Evolutionary conservation across 2,113 vertebrate species (phyloP).

Genomic region (Centropus bengalensis): DNA sequence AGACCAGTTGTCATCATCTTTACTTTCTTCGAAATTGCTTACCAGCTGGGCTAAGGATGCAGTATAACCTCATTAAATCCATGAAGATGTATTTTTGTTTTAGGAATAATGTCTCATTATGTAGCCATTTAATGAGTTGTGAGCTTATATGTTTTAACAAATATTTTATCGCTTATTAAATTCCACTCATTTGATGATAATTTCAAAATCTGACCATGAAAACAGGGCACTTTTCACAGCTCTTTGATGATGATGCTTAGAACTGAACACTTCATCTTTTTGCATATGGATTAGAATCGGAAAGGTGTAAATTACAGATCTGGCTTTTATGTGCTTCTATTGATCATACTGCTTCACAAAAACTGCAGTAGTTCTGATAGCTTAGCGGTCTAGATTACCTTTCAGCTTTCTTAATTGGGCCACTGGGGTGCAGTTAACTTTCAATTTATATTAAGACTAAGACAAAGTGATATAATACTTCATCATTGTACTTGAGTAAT

Average conservation of each 20-base stretch:
- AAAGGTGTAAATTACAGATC: conserved; percentile 64
- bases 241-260: conserved; percentile 34
- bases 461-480: not conserved
- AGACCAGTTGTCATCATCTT: not conserved
- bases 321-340: conserved; percentile 66
- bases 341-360: conserved; percentile 44
- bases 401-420: conserved; percentile 66
- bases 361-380: not conserved
- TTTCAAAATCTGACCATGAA: conserved; percentile 66
- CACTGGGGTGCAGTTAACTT: conserved; percentile 62
- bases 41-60: not conserved
- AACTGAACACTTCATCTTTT: conserved; percentile 55
- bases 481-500: not conserved
- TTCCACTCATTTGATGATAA: conserved; percentile 7
- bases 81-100: not conserved
- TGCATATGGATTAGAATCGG: conserved; percentile 14
- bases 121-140: conserved; percentile 37
- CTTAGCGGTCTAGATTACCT: conserved; percentile 17
- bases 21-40: not conserved
- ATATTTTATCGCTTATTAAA: conserved; percentile 4
- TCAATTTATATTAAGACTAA: conserved; percentile 56
- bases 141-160: conserved; percentile 56
- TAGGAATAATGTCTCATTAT: conserved; percentile 22
- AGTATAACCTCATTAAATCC: not conserved
- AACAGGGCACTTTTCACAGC: conserved; percentile 12